Percentiles rank a stretch among this genome's conserved stretches.
Conservation (phyloP, 35 echinoderm and acorn worm genomes). For the Diadema setosum region DNA sequence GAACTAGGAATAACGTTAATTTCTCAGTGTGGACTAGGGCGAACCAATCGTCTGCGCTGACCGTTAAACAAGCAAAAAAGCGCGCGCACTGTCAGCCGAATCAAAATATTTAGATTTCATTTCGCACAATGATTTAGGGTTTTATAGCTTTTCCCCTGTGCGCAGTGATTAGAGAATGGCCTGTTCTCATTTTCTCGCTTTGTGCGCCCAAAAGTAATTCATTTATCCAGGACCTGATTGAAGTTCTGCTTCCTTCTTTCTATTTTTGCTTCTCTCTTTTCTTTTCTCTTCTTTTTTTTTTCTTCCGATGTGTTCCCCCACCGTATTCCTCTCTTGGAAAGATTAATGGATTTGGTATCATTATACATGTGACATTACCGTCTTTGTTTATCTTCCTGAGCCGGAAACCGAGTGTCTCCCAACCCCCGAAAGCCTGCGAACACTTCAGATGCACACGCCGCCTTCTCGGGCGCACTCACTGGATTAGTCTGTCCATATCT, state of each 20-base stretch:
- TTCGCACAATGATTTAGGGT: constrained; percentile 29
- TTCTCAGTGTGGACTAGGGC: neutral
- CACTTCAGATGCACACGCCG: too few species aligned
- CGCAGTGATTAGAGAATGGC: neutral
- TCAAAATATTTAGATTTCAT: constrained; percentile 37
- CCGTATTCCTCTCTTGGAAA: neutral
- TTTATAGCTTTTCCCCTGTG: neutral
- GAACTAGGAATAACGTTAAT: neutral
- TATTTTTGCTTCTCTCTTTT: neutral
- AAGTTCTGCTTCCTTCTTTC: neutral
- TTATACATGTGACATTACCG: constrained; percentile 7
- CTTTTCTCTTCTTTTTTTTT: too few species aligned
- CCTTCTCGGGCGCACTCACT: too few species aligned
- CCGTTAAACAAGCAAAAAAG: constrained; percentile 22
- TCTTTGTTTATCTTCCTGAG: neutral
- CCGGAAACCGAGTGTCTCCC: too few species aligned
- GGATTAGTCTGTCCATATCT: too few species aligned
- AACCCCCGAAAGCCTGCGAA: too few species aligned
- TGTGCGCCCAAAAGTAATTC: neutral
- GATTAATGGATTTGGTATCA: constrained; percentile 15
- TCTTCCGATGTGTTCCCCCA: neutral
- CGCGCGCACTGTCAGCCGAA: constrained; percentile 17
- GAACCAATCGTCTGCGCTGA: neutral
- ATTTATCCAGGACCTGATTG: neutral
- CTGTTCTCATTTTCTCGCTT: constrained; percentile 13